Evolutionary conservation across 2,113 vertebrate genomes (phyloP), one percentile per base, ranked within the genome.

Genomic region (Semnornis frantzii): DNA sequence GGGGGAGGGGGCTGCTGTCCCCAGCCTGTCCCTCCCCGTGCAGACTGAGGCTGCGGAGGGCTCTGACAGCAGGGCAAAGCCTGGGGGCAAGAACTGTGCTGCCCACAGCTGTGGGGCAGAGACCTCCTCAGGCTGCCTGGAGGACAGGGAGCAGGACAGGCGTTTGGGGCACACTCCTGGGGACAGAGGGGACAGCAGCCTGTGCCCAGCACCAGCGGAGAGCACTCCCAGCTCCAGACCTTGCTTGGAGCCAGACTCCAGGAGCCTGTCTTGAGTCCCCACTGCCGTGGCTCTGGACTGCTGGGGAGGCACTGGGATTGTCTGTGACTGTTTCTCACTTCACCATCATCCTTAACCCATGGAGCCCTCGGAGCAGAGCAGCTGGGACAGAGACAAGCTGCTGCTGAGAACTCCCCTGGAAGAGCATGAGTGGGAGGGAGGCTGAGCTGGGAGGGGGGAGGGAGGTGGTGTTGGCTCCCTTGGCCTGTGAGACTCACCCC

Each of bases 291-390:
- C 17, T 52, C 39, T 28, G 86, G 80, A 75, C 75, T 73, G 79
- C 70, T 57, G 0, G 64, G 68, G 42, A 86, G 76, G 72, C 66
- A 3, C 37, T 54, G 33, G 85, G 93, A 78, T 89, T 94, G 70
- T 91, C 94, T 79, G 76, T 85, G 92, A 71, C 90, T 65, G 0
- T 93, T 86, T 91, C 94, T 94, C 86, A 82, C 87, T 92, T 94
- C 90, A 91, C 93, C 94, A 15, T 81, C 94, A 94, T 96, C 96
- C 87, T 92, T 85, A 89, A 94, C 92, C 95, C 94, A 18, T 64
- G 75, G 69, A 80, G 87, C 79, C 94, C 91, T 93, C 87, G 69
- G 73, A 76, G 79, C 5, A 18, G 73, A 96, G 89, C 82, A 57
- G 80, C 71, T 31, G 69, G 87, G 65, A 66, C 27, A 42, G 80